These are phyloP conservation scores for Euschistus heros DNA, from an alignment of 1,140 invertebrate species.

Conservation along the genomic window DNA sequence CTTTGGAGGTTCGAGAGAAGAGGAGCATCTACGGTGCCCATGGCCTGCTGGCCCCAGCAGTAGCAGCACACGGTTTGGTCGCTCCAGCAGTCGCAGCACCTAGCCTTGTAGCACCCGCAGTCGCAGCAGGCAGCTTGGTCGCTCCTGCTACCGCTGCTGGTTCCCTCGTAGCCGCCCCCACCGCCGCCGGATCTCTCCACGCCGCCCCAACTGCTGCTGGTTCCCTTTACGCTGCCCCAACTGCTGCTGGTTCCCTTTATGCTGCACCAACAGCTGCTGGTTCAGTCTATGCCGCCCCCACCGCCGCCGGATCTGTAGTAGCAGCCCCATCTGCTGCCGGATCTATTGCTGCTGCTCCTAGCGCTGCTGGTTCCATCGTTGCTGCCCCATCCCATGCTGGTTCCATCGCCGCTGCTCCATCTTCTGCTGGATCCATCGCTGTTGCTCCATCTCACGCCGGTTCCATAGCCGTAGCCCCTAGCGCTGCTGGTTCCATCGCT, in stretches of 20 bases:
- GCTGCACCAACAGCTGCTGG: neutral
- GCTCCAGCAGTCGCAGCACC: neutral
- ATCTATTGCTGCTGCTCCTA: neutral
- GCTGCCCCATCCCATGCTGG: neutral
- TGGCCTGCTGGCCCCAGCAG: neutral
- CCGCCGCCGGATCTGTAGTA: neutral
- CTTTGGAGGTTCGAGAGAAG: neutral
- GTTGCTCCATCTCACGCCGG: neutral
- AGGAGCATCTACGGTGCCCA: neutral
- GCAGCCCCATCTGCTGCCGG: neutral
- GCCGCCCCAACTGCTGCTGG: neutral
- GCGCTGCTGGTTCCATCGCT: neutral
- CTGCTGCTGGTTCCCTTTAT: neutral
- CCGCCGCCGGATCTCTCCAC: neutral
- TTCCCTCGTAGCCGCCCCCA: neutral
- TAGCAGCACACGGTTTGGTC: neutral
- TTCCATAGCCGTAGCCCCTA: neutral
- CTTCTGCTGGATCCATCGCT: neutral
- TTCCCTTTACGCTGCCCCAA: neutral
- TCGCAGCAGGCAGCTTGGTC: neutral
- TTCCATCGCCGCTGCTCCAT: neutral
- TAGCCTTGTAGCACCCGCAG: neutral
- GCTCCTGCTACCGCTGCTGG: neutral
- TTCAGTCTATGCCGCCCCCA: neutral
- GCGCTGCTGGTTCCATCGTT: neutral